Conservation (phyloP, 2,888 invertebrate genomes). For the Andrena flavipes region DNA sequence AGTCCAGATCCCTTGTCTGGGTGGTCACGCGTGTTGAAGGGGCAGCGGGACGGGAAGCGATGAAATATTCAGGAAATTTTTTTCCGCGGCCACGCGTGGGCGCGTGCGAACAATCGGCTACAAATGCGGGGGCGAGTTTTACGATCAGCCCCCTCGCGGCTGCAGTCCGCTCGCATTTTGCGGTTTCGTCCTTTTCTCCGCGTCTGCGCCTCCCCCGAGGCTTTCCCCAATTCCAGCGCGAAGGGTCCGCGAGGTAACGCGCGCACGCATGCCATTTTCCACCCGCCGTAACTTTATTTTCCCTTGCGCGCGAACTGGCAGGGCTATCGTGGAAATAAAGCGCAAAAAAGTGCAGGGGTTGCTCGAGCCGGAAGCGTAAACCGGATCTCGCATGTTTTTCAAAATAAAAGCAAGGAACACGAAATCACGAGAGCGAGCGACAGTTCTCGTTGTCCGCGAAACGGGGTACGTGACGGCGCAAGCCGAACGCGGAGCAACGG, state of each 20-base stretch:
- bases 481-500: slow-evolving; percentile 26
- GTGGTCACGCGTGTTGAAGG: slow-evolving; percentile 7
- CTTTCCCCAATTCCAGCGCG: slow-evolving; percentile 35
- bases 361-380: background rate
- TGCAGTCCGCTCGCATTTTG: slow-evolving; percentile 21
- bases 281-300: background rate
- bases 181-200: slow-evolving; percentile 28
- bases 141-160: slow-evolving; percentile 37
- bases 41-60: slow-evolving; percentile 25
- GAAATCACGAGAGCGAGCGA: slow-evolving; percentile 28
- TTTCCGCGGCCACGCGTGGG: slow-evolving; percentile 18
- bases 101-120: slow-evolving; percentile 56
- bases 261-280: slow-evolving; percentile 29
- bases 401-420: background rate
- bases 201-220: slow-evolving; percentile 23
- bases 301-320: background rate
- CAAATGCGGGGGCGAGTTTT: slow-evolving; percentile 45
- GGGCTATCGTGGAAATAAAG: slow-evolving; percentile 12
- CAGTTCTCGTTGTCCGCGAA: slow-evolving; percentile 42
- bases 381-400: slow-evolving; percentile 34
- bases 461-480: slow-evolving; percentile 38
- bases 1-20: background rate
- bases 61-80: slow-evolving; percentile 64
- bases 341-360: background rate
- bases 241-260: slow-evolving; percentile 4